Percentiles rank a stretch among this genome's conserved stretches.
phyloP scores from a whole-genome alignment of 2,113 vertebrate species.

The Eptatretus burgeri region DNA sequence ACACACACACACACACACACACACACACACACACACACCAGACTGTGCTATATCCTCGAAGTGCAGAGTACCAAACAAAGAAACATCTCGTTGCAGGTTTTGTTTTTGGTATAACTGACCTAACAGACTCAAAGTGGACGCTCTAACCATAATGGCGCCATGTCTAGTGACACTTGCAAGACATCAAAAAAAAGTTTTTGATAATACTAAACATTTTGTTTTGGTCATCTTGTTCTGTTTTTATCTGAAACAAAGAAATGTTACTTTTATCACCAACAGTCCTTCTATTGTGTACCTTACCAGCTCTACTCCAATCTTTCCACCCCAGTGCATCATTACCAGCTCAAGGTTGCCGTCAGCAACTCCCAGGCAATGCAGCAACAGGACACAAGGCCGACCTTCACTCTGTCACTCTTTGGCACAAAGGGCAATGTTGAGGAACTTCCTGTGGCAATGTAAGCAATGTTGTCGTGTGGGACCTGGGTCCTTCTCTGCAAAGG shows the following conservation, averaged over 20 bases:
- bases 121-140: too few relatives aligned
- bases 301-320: neutral
- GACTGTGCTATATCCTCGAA: too few relatives aligned
- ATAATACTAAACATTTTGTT: neutral
- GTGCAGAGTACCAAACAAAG: too few relatives aligned
- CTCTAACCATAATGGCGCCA: too few relatives aligned
- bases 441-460: conserved; percentile 38
- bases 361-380: conserved; percentile 19
- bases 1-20: too few relatives aligned
- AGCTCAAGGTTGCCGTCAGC: conserved; percentile 53
- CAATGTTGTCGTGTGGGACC: conserved; percentile 10
- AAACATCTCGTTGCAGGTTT: too few relatives aligned
- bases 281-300: neutral
- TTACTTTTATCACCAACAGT: neutral
- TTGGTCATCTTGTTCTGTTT: neutral
- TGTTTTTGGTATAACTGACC: too few relatives aligned
- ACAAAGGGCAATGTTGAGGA: conserved; percentile 32
- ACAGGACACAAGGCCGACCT: conserved; percentile 20
- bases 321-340: conserved; percentile 47
- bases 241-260: neutral
- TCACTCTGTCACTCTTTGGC: conserved; percentile 35
- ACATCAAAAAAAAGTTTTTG: neutral
- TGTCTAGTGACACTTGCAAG: neutral
- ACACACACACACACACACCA: too few relatives aligned
- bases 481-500: too few relatives aligned